These are phyloP conservation scores for Heliconius eleuchia DNA, from an alignment of 1,140 invertebrate genomes.

Conservation along the genomic window DNA sequence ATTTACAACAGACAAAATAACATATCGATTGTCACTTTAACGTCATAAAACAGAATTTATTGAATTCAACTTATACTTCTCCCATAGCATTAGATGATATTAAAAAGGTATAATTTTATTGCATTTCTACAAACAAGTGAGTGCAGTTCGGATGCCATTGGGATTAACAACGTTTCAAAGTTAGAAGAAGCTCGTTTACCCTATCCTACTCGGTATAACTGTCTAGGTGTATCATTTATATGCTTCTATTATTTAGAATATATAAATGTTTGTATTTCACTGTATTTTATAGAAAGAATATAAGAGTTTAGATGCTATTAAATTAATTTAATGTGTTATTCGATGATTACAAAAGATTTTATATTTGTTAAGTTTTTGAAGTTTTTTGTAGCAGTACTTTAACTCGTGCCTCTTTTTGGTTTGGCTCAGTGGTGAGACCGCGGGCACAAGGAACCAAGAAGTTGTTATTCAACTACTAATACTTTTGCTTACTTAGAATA, in stretches of 20 bases:
- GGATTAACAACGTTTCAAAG: not conserved
- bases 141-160: conserved; percentile 1
- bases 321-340: no score
- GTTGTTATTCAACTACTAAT: no score
- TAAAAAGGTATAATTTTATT: not conserved
- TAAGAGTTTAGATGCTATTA: no score
- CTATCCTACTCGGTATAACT: not conserved
- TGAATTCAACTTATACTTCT: not conserved
- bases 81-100: not conserved
- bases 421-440: no score
- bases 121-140: not conserved
- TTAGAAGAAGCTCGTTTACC: not conserved
- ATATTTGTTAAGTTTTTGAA: no score
- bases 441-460: no score
- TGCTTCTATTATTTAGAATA: not conserved
- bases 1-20: not conserved
- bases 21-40: not conserved
- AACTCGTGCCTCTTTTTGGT: no score
- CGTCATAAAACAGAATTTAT: conserved; percentile 13
- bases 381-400: no score
- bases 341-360: no score
- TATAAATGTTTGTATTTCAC: not conserved
- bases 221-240: not conserved
- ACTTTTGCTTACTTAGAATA: no score
- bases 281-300: no score